Evolutionary conservation across 2,113 vertebrate species (phyloP), one percentile per base, ranked within the genome.

Genomic region (Clinocottus analis): DNA sequence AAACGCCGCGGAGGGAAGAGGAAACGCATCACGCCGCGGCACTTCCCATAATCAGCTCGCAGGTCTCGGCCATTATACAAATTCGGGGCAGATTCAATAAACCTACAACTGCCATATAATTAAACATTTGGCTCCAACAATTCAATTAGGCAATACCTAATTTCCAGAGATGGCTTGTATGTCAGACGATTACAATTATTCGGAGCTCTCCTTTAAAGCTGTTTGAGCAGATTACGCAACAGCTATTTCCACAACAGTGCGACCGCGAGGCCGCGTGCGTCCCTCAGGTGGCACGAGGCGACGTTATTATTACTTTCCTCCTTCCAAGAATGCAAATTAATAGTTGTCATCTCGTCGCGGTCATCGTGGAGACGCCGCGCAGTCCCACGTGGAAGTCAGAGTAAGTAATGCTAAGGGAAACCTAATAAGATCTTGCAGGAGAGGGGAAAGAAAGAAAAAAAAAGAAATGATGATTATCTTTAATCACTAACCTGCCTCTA

Each of bases 401-500:
- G 96, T 97, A 97, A 97, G 97, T 96, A 95, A 96, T 95, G 95
- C 92, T 96, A 94, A 96, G 67, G 74, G 83, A 89, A 95, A 95
- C 89, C 95, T 95, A 96, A 97, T 96, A 97, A 95, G 95, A 97
- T 96, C 94, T 91, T 96, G 90, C 93, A 93, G 92, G 92, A 75
- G 29, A 31, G 29, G 29, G 25, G 43, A 29, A 33, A 33, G 5
- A 5, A 31, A 5, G 33, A 27, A 25, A 8, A 17, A 51, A 51
- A n/a, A 29, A n/a, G 96, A 77, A 77, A 95, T 95, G 95, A 97
- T 96, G 95, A 97, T 98, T 96, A 97, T 96, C 95, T 97, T 97
- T 97, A 97, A 97, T 98, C 96, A 97, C 95, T 96, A 96, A 96
- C 95, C 95, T 97, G 96, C 96, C 96, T 91, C 96, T 95, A 94